Evolutionary conservation across 2,113 vertebrate species (phyloP).

Genomic region (Anser cygnoides): DNA sequence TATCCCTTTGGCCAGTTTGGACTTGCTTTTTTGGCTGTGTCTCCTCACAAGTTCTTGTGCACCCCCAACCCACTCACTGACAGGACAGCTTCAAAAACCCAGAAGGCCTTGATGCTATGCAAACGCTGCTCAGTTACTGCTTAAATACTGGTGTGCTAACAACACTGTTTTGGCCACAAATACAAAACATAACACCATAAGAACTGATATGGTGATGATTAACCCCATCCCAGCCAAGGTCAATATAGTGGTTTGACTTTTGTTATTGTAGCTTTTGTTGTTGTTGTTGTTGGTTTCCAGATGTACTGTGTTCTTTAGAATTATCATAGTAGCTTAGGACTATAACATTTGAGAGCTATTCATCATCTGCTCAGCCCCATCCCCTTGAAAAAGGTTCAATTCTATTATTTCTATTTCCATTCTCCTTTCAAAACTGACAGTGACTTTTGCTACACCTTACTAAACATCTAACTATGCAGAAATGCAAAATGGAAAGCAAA

Average conservation of each 20-base stretch:
- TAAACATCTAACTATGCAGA: neutral
- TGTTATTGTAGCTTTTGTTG: neutral
- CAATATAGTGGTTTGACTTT: rapidly evolving
- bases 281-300: too few species aligned
- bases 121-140: neutral
- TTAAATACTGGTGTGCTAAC: neutral
- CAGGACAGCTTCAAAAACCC: neutral
- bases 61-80: neutral
- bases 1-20: neutral
- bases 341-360: neutral
- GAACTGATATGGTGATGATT: neutral
- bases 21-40: too few species aligned
- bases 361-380: neutral
- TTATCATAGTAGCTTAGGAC: neutral
- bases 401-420: neutral
- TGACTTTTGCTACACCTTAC: neutral
- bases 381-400: neutral
- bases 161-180: neutral
- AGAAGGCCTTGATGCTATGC: neutral
- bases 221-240: neutral
- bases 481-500: constrained; percentile 3
- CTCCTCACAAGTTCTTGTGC: neutral
- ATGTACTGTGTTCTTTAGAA: neutral
- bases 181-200: neutral
- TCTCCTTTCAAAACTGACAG: neutral